These are phyloP conservation scores for Mycetomoellerius zeteki DNA, from an alignment of 1,140 invertebrate species.

Conservation along the genomic window DNA sequence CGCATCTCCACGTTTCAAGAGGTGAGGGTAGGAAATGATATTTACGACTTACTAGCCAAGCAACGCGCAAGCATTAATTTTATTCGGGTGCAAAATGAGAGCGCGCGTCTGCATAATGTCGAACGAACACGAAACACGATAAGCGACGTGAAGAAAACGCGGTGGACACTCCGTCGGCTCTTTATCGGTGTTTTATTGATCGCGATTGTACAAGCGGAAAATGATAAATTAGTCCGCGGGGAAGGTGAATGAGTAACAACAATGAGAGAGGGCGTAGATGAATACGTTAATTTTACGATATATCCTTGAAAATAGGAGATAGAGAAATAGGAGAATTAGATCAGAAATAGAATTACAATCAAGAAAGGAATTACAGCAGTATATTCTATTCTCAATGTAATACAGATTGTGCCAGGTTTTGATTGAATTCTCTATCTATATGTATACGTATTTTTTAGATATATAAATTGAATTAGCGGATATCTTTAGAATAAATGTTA, in stretches of 20 bases:
- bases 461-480: neutral
- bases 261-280: slow-evolving; percentile 13
- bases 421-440: slow-evolving; percentile 26
- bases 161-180: neutral
- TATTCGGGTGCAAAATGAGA: slow-evolving; percentile 49
- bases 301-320: slow-evolving; percentile 26
- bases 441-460: neutral
- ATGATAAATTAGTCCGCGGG: slow-evolving; percentile 57
- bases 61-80: slow-evolving; percentile 48
- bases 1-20: slow-evolving; percentile 6
- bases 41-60: slow-evolving; percentile 52
- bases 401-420: neutral
- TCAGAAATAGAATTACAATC: slow-evolving; percentile 44
- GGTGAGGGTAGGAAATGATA: slow-evolving; percentile 45
- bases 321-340: slow-evolving; percentile 33
- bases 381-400: neutral
- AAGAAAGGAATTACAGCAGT: slow-evolving; percentile 12
- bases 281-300: slow-evolving; percentile 56
- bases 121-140: slow-evolving; percentile 49
- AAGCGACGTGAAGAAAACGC: slow-evolving; percentile 60
- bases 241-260: slow-evolving; percentile 44
- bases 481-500: neutral
- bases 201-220: slow-evolving; percentile 59
- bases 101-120: slow-evolving; percentile 39
- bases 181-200: slow-evolving; percentile 68